Base-by-base conservation (phyloP, 1,140 invertebrate species). In the Agraylea sexmaculata region DNA sequence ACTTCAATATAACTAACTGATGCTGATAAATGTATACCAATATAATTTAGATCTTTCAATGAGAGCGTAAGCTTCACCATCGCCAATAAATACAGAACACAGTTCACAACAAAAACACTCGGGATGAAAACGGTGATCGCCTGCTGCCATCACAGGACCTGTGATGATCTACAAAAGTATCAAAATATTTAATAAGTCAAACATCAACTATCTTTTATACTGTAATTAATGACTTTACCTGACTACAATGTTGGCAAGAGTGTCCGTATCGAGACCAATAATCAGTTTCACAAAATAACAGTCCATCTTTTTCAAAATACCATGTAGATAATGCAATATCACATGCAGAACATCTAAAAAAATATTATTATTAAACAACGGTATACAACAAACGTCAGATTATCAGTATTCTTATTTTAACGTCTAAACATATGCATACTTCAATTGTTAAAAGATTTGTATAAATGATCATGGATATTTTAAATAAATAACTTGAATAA, bases 61-160 rank as follows among this genome's bases (percentile, higher is more conserved):
- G 13, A 93, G 64, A 1, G 87, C 87, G 60, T 92, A 94, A 5
- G 86, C 80, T 51, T 93, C 87, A 15, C 86, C 87, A 69, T 92
- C 88, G 21, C 88, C 89, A 51, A 95, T 89, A 54, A 83, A 88
- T 7, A 73, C 63, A n/a, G 72, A 68, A 60, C 90, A 95, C 5
- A 75, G 74, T 17, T 68, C 68, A 56, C 90, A 95, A 47, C 80
- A 77, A 69, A 95, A 91, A 66, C 90, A 95, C 71, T 95, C 89
- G 42, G 89, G 88, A 66, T 95, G 90, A 66, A 90, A 94, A 59
- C 87, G 87, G 61, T 91, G 88, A 57, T 90, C 85, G 13, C 89
- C 89, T 12, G 88, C 89, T 45, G 89, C 76, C 89, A 94, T 93
- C 31, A 93, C 86, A 18, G 89, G 89, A 0, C 90, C 89, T 0